Evolutionary conservation across 1,140 invertebrate species (phyloP).

Genomic region (Meloidogyne floridensis): DNA sequence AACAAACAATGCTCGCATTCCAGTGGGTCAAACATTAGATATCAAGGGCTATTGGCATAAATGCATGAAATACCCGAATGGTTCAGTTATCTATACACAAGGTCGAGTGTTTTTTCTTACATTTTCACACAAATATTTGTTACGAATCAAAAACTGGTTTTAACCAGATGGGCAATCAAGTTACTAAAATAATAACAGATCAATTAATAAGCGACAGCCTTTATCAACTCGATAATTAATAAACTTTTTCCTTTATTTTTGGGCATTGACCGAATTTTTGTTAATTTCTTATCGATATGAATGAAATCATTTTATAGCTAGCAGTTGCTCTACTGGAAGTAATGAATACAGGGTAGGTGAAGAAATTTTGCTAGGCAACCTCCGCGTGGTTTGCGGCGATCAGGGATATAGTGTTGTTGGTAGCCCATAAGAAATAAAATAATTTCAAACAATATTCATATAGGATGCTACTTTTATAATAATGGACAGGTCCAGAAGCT

Average conservation of each 20-base stretch:
- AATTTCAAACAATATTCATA: not conserved
- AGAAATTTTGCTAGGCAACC: constrained; percentile 43
- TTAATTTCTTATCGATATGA: not conserved
- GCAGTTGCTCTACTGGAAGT: constrained; percentile 33
- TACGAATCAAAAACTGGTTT: not conserved
- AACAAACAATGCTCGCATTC: constrained; percentile 35
- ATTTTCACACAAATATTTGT: not conserved
- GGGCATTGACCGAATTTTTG: not conserved
- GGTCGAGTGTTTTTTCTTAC: constrained; percentile 21
- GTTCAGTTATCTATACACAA: constrained; percentile 55
- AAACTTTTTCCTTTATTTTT: too few species aligned
- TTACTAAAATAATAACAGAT: not conserved
- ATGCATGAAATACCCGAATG: constrained; percentile 45
- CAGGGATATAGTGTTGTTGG: constrained; percentile 51
- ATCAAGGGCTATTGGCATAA: constrained; percentile 41
- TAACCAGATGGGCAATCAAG: not conserved
- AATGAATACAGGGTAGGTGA: constrained; percentile 57
- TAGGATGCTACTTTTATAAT: constrained; percentile 44
- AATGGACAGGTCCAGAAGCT: constrained; percentile 23
- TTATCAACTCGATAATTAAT: too few species aligned
- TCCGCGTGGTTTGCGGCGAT: constrained; percentile 49
- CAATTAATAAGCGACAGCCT: too few species aligned
- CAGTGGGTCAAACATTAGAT: constrained; percentile 34
- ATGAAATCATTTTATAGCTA: constrained; percentile 26
- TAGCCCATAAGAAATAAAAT: not conserved